phyloP scores from a whole-genome alignment of 1,140 invertebrate species.

The Nixonia krombeini region DNA sequence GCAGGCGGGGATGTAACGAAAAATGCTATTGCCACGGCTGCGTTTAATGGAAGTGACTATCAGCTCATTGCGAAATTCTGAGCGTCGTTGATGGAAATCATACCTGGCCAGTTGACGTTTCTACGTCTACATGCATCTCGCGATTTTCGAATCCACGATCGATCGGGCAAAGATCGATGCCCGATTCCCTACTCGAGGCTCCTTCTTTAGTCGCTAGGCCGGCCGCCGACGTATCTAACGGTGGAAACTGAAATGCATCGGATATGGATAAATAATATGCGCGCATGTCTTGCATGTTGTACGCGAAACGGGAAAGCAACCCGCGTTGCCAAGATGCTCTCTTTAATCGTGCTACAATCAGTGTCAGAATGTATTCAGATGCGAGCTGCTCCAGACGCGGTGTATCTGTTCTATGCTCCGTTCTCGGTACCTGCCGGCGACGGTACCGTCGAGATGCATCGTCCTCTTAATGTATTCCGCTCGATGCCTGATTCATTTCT shows the following conservation, averaged over 20 bases:
- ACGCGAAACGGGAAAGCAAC: conserved; percentile 43
- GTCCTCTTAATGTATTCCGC: conserved; percentile 33
- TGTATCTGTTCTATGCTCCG: too few relatives aligned
- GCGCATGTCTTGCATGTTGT: conserved; percentile 44
- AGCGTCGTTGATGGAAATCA: too few relatives aligned
- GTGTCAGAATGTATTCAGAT: conserved; percentile 49
- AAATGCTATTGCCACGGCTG: too few relatives aligned
- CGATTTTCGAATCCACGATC: too few relatives aligned
- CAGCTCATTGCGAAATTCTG: too few relatives aligned
- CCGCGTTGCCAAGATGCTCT: conserved; percentile 34
- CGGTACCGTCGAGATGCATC: conserved; percentile 41
- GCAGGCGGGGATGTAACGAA: too few relatives aligned
- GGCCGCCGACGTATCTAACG: conserved; percentile 43
- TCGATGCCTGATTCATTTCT: too few relatives aligned
- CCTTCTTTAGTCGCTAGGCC: conserved; percentile 25
- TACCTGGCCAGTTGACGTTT: too few relatives aligned
- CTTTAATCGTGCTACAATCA: conserved; percentile 48
- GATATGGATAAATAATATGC: conserved; percentile 46
- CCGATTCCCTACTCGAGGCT: conserved; percentile 11
- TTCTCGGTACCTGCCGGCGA: conserved; percentile 41
- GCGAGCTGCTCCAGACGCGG: conserved; percentile 38
- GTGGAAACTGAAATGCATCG: conserved; percentile 41
- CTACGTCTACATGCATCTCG: too few relatives aligned
- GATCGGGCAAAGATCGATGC: background rate
- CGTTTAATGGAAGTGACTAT: too few relatives aligned